phyloP scores from a whole-genome alignment of 2,113 vertebrate species.

The Oxygymnocypris stewartii region DNA sequence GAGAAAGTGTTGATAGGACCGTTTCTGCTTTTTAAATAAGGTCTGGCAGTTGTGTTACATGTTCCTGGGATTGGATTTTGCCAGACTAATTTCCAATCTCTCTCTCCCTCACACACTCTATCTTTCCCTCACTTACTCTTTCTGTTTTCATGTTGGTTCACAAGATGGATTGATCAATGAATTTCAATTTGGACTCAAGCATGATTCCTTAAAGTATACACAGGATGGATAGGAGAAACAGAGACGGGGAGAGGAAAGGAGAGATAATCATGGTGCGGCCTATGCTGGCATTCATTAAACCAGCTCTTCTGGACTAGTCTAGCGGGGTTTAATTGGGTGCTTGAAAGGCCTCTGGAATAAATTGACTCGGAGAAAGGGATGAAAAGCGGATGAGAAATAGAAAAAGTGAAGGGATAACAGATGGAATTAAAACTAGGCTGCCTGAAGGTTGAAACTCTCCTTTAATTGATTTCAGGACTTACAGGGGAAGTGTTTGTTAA shows the following conservation, averaged over 20 bases:
- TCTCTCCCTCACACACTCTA: slow-evolving; percentile 9
- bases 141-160: slow-evolving; percentile 23
- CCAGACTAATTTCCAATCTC: slow-evolving; percentile 51
- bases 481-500: slow-evolving; percentile 24
- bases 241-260: slow-evolving; percentile 40
- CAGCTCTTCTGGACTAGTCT: slow-evolving; percentile 38
- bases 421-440: slow-evolving; percentile 49
- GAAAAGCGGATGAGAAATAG: neutral
- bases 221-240: slow-evolving; percentile 23
- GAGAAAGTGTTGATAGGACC: slow-evolving; percentile 48
- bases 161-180: slow-evolving; percentile 54
- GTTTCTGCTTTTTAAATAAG: slow-evolving; percentile 53
- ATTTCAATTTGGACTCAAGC: slow-evolving; percentile 47
- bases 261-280: slow-evolving; percentile 47
- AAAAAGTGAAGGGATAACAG: slow-evolving; percentile 37
- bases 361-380: slow-evolving; percentile 32
- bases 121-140: slow-evolving; percentile 30
- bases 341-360: slow-evolving; percentile 53
- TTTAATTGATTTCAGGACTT: slow-evolving; percentile 53
- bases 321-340: slow-evolving; percentile 54
- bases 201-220: slow-evolving; percentile 46
- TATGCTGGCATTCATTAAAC: slow-evolving; percentile 56
- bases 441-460: slow-evolving; percentile 47
- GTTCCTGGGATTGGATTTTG: slow-evolving; percentile 57
- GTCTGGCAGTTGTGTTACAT: slow-evolving; percentile 53